phyloP scores from a whole-genome alignment of 2,113 vertebrate species.

The Xiphorhynchus elegans region DNA sequence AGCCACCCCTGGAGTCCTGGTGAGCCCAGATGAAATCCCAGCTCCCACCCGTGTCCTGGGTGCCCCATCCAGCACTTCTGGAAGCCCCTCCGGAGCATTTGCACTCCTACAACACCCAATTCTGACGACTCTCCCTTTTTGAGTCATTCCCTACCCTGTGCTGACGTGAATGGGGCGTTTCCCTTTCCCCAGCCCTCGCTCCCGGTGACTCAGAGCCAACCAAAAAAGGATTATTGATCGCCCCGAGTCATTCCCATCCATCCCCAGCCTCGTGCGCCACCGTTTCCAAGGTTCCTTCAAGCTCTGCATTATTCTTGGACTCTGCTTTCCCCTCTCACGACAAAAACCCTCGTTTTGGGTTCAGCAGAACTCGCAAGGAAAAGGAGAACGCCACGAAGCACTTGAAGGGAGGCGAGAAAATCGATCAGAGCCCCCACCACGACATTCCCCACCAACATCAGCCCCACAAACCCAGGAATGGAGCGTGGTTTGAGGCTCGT shows the following conservation, averaged over 20 bases:
- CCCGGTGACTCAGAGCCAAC: not conserved
- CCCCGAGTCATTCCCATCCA: not conserved
- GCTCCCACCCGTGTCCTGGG: not conserved
- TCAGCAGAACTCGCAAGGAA: not conserved
- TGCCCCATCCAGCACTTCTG: not conserved
- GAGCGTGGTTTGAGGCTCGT: not conserved
- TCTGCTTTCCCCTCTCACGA: not conserved
- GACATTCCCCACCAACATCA: not conserved
- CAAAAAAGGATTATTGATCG: not conserved
- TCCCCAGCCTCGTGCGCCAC: not conserved
- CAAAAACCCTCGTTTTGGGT: not conserved
- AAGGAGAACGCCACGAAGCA: not conserved
- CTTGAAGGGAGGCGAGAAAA: not conserved
- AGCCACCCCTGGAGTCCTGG: not conserved
- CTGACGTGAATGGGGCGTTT: not conserved
- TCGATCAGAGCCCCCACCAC: not conserved
- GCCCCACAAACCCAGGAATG: not conserved
- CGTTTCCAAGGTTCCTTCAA: not conserved
- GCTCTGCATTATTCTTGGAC: not conserved
- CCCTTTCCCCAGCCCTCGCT: not conserved
- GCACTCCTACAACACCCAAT: rapidly evolving
- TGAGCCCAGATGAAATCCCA: not conserved
- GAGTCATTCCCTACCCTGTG: not conserved
- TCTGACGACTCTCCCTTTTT: not conserved
- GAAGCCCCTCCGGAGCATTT: not conserved